Evolutionary conservation across 2,113 vertebrate genomes (phyloP).

Genomic region (Poecile atricapillus): DNA sequence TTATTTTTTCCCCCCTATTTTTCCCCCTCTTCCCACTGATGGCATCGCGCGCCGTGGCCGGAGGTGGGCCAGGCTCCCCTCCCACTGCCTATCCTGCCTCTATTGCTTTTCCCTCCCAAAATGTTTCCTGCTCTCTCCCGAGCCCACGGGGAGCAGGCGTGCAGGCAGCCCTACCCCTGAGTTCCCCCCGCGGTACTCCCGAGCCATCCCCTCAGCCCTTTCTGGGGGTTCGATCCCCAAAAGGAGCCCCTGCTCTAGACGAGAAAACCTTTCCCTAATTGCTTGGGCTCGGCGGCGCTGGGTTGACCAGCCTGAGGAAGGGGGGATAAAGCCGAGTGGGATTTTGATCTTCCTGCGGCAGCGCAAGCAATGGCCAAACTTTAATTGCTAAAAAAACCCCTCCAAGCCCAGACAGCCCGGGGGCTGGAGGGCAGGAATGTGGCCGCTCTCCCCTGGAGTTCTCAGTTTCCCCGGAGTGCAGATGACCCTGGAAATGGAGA

Average conservation of each 20-base stretch:
- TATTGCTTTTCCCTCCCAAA: not conserved
- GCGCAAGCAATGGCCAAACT: not conserved
- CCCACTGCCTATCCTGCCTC: not conserved
- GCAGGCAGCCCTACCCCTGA: not conserved
- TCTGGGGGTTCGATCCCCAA: not conserved
- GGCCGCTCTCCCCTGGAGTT: constrained; percentile 21
- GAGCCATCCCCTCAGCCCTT: not conserved
- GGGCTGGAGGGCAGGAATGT: not conserved
- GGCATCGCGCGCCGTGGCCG: not conserved
- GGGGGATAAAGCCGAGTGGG: not conserved
- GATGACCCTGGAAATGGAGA: constrained; percentile 40
- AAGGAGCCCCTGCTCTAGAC: not conserved
- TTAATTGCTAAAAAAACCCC: constrained; percentile 1
- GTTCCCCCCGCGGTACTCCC: not conserved
- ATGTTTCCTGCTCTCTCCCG: not conserved
- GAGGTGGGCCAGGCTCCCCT: constrained; percentile 33
- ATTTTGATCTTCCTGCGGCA: not conserved
- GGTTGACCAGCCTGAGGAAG: not conserved
- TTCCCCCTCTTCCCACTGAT: not conserved
- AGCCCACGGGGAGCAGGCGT: not conserved
- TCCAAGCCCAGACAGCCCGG: not conserved
- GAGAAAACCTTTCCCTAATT: not conserved
- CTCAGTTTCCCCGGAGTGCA: constrained; percentile 3
- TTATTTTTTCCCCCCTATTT: not conserved
- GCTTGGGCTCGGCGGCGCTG: not conserved